phyloP scores from a whole-genome alignment of 2,797 vertebrate species.

The Mus caroli region DNA sequence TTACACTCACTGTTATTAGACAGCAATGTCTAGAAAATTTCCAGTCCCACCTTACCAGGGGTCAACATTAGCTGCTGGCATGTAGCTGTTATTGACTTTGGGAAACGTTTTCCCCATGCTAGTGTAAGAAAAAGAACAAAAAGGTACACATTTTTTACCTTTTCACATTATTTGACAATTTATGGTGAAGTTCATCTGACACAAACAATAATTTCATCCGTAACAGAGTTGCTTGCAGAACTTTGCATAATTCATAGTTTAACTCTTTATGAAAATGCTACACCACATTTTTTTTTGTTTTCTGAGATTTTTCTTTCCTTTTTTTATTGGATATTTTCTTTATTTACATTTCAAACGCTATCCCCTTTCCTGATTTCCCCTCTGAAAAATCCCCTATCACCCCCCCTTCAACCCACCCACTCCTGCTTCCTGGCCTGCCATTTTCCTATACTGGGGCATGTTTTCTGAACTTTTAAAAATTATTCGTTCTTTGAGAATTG shows the following conservation, averaged over 20 bases:
- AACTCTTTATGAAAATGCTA: background rate
- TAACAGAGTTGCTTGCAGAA: background rate
- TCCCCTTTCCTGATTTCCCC: too few species aligned
- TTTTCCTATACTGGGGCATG: background rate
- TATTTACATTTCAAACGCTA: too few species aligned
- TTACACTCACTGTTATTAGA: background rate
- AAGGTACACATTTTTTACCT: background rate
- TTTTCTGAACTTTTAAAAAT: background rate
- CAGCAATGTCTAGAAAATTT: conserved; percentile 24
- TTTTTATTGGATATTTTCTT: too few species aligned
- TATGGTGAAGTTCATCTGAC: background rate
- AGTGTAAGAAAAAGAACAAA: background rate
- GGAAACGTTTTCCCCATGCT: background rate
- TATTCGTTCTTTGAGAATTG: background rate
- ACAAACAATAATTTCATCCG: conserved; percentile 1
- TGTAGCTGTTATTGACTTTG: background rate
- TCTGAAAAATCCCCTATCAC: too few species aligned
- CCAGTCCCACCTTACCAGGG: background rate
- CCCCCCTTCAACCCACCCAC: too few species aligned
- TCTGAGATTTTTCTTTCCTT: too few species aligned
- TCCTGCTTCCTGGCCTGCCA: too few species aligned
- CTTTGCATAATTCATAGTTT: background rate
- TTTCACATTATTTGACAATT: background rate
- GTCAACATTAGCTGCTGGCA: background rate
- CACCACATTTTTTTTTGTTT: background rate